Evolutionary conservation across 2,888 invertebrate species (phyloP), one percentile per base, ranked within the genome.

Genomic region (Halictus ligatus): DNA sequence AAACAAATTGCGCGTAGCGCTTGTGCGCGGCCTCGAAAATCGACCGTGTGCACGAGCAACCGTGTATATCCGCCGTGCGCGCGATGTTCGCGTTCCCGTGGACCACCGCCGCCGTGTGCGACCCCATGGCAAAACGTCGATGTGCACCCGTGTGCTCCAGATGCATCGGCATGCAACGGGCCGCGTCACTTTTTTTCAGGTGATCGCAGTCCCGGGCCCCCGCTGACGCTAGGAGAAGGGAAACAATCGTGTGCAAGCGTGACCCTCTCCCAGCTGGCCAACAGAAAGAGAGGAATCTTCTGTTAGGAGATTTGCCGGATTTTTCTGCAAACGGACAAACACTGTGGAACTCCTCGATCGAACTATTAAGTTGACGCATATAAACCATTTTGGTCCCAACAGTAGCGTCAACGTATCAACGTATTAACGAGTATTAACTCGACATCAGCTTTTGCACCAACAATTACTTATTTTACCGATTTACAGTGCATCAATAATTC

Each of bases 191-290:
- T 75, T 60, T 75, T 78, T 67, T 10, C 67, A 18, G 54, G 13
- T 29, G 46, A 25, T 72, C 71, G 75, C 15, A n/a, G 54, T 54
- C 67, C 64, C 64, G 25, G 64, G 64, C 21, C 29, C 21, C 29
- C 25, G 72, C 74, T 25, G 64, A 74, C 60, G 79, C 76, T 74
- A 81, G 72, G 80, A 77, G 82, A 83, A 83, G 81, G 85, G 79
- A 77, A 84, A 84, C 77, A 72, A 69, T 75, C 64, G 67, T 25
- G 75, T 72, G 50, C 54, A 71, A 73, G 67, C 64, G 73, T 50
- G 78, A 81, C 60, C 58, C 46, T 40, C 78, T 29, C 75, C 60
- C 75, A 25, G 35, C 71, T 29, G 75, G 75, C 71, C 73, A 80
- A 73, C 64, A 35, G 83, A 85, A 58, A 79, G 73, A 74, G 54